Base-by-base conservation (phyloP, 2,113 vertebrate genomes). In the Oncorhynchus gorbuscha region DNA sequence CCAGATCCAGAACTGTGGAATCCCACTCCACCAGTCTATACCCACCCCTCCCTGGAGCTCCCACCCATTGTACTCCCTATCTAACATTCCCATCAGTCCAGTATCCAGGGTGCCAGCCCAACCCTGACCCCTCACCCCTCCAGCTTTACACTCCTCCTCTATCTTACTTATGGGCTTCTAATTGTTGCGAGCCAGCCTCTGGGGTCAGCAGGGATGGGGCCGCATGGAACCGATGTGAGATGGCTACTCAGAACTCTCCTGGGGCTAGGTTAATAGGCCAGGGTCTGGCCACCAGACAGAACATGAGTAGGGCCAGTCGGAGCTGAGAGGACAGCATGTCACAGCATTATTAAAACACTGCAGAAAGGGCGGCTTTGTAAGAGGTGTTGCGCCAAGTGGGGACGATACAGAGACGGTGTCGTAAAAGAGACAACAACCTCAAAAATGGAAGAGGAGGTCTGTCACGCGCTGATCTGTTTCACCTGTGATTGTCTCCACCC, bases 201-300 rank as follows among this genome's bases (percentile, higher is more conserved):
- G 39, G 80, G 72, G 78, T 22, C 74, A 85, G 82, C 22, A 14
- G 1, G 79, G 64, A 65, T 76, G 80, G 82, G 86, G 80, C 83
- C 75, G 62, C 72, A 77, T 77, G 81, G 82, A 84, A 80, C 83
- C 74, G 59, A 70, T 77, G 74, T 81, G 73, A 80, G 76, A 72
- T 9, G 5, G 20, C 71, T 77, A 78, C 69, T 90, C 78, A 87
- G 89, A 92, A 90, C 87, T 91, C 87, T 89, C 86, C 77, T 81
- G 86, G 82, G 86, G 89, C 83, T 69, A n/a, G 62, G 73, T 82
- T 84, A 88, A 81, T 71, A 55, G 81, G 81, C 51, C 71, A 39
- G 76, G 49, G 78, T 73, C 81, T 86, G 79, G 20, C 79, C 11
- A 79, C 71, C 59, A 80, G 69, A 58, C 49, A 12, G 4, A 61